phyloP scores from a whole-genome alignment of 1,140 invertebrate species.

The Yoshiicerus persimilis region DNA sequence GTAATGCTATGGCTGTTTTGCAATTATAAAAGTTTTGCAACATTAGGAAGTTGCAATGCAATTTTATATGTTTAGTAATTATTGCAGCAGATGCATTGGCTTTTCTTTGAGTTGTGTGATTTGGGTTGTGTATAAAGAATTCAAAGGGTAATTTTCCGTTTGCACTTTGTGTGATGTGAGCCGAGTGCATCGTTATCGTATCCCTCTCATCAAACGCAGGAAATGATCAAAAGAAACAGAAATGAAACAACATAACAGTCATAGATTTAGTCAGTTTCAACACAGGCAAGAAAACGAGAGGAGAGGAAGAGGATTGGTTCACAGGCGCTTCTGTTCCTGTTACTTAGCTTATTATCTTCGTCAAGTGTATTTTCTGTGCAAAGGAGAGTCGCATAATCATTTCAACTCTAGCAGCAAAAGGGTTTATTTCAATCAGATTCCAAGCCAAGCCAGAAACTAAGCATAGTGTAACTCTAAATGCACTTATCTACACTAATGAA shows the following conservation, averaged over 20 bases:
- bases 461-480: background rate
- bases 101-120: background rate
- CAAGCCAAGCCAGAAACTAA: background rate
- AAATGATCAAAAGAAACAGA: background rate
- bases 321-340: too few species aligned
- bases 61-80: background rate
- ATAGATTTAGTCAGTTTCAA: background rate
- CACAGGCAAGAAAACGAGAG: background rate
- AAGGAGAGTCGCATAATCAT: too few species aligned
- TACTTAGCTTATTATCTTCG: background rate
- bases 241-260: background rate
- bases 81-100: background rate
- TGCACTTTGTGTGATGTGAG: background rate
- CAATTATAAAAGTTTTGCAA: background rate
- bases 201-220: background rate
- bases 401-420: background rate
- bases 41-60: background rate
- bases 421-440: background rate
- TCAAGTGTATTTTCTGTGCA: background rate
- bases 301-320: background rate
- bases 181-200: background rate
- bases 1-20: background rate
- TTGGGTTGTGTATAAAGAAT: background rate
- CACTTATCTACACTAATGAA: too few species aligned
- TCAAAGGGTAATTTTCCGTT: background rate